A percentile compares a stretch with the other conserved stretches of the same genome.
Conservation (phyloP, 2,797 vertebrate species). For the Xenopus petersii region DNA sequence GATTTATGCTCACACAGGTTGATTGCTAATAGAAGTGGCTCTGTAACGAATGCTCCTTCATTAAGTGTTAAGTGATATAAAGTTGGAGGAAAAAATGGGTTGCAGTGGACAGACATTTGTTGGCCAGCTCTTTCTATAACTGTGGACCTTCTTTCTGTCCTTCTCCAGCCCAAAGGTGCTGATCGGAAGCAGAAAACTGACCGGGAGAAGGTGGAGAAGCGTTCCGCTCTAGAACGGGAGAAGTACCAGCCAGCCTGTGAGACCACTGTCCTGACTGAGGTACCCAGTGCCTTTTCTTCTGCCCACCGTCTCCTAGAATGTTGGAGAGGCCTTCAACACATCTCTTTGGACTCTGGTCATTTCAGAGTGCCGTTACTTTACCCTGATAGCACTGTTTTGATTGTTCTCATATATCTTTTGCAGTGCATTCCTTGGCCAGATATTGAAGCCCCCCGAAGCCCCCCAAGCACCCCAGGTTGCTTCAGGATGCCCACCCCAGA, state of each 20-base stretch:
- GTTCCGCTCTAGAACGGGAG: slow-evolving; percentile 75
- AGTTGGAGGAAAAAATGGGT: no score
- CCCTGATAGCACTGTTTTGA: no score
- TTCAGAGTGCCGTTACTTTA: no score
- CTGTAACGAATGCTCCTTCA: background rate
- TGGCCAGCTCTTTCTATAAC: no score
- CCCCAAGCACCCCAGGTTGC: slow-evolving; percentile 36
- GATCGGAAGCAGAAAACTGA: slow-evolving; percentile 84
- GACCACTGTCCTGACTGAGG: slow-evolving; percentile 76
- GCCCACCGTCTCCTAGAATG: no score
- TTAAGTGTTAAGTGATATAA: no score
- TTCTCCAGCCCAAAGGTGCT: slow-evolving; percentile 76
- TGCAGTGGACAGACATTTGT: no score
- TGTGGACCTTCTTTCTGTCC: background rate
- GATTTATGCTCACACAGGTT: no score
- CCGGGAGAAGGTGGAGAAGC: slow-evolving; percentile 81
- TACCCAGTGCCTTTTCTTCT: slow-evolving; percentile 29
- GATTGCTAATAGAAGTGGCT: background rate
- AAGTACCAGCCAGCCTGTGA: slow-evolving; percentile 79
- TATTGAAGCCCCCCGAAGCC: slow-evolving; percentile 11
- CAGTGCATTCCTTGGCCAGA: slow-evolving; percentile 53
- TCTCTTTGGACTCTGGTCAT: no score
- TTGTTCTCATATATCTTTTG: background rate
- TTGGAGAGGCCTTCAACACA: no score
- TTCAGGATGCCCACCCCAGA: slow-evolving; percentile 33